Conservation (phyloP, 2,113 vertebrate genomes). For the Ovis aries region ARS-UI_Ramb_v3.0 NC_056057.1:89068001-89068500, state of each 20-base stretch:
- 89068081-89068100: background rate
- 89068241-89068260: background rate
- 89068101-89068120: no score
- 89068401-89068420: background rate
- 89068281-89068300: background rate
- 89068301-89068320: background rate
- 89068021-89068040: background rate
- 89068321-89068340: background rate
- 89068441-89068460: background rate
- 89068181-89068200: background rate
- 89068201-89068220: background rate
- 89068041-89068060: background rate
- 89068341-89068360: background rate
- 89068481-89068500: background rate
- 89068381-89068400: background rate
- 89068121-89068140: background rate
- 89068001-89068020: background rate
- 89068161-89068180: background rate
- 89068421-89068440: background rate
- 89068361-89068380: background rate
- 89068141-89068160: background rate
- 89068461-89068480: background rate
- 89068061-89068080: fast-evolving
- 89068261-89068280: background rate
- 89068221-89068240: background rate